Evolutionary conservation across 1,140 invertebrate species (phyloP), one percentile per base, ranked within the genome.

Genomic region (Idris sp.): DNA sequence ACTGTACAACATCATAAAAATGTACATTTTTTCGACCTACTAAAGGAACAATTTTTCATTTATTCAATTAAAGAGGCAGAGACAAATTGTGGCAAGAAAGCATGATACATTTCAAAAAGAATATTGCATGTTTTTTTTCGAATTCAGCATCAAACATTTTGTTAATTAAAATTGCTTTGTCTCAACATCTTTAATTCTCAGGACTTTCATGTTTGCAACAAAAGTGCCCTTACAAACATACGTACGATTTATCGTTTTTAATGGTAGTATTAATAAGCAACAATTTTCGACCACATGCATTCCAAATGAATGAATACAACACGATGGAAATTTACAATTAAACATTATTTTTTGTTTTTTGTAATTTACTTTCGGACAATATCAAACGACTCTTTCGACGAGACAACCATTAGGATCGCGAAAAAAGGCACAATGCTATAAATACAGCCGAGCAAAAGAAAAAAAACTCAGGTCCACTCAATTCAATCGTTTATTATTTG

Each of bases 381-480:
- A 61, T 72, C 58, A 33, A 36, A 62, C 67, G 67, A 56, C 5
- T 49, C 35, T 15, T 22, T 1, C 0, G 49, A 46, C 19, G 7
- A 4, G n/a, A 2, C 6, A 11, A 25, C 18, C 58, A n/a, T 22
- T 10, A 15, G 51, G 43, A 26, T 58, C 64, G 64, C 22, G 67
- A 72, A 72, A 72, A 72, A 72, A 72, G 67, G 67, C 67, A 72
- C 67, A 72, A 72, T 62, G 67, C 56, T 72, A 72, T 72, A 30
- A 62, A 72, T 72, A 62, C 41, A 46, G 56, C 67, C 54, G 67
- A 71, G 67, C 65, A 26, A 54, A 53, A 28, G n/a, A 31, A 61
- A 51, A 15, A 31, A 25, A 14, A 53, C 53, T 40, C 15, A 28
- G 26, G 28, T 58, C 38, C 31, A 18, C 36, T 58, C 14, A 58